phyloP scores from a whole-genome alignment of 2,797 vertebrate species.

The Moxostoma hubbsi region DNA sequence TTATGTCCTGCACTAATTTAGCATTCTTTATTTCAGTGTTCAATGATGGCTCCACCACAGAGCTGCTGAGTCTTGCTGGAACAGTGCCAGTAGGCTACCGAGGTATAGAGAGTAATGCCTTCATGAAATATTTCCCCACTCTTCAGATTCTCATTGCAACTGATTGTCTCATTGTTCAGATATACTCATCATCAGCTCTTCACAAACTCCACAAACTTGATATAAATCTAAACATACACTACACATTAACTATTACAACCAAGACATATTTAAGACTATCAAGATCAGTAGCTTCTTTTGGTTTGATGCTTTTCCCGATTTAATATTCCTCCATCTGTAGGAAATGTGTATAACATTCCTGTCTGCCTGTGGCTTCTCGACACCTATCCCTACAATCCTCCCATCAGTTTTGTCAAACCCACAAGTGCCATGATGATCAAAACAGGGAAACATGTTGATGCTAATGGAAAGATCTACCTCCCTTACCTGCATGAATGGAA shows the following conservation, averaged over 20 bases:
- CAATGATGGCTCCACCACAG: constrained; percentile 92
- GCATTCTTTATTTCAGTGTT: constrained; percentile 81
- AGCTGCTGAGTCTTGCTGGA: constrained; percentile 93
- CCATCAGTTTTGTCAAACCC: constrained; percentile 98
- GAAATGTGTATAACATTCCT: constrained; percentile 96
- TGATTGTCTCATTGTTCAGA: background rate
- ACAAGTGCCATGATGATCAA: constrained; percentile 99
- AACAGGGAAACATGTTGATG: constrained; percentile 96
- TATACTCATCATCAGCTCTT: no score
- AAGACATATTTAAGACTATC: background rate
- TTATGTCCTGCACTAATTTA: background rate
- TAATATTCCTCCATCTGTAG: constrained; percentile 65
- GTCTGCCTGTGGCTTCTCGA: constrained; percentile 97
- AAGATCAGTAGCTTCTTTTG: background rate
- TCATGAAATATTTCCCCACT: background rate
- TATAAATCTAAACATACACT: background rate
- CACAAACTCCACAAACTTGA: background rate
- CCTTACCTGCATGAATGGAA: constrained; percentile 99
- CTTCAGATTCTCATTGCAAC: background rate
- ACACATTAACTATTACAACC: background rate
- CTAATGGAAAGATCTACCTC: constrained; percentile 97
- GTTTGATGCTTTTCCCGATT: background rate
- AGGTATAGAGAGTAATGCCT: constrained; percentile 75
- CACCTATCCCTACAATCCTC: constrained; percentile 96
- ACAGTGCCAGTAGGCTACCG: constrained; percentile 96